A percentile compares a stretch with the other conserved stretches of the same genome.
Conservation (phyloP, 2,888 invertebrate genomes). For the Bibio marci region DNA sequence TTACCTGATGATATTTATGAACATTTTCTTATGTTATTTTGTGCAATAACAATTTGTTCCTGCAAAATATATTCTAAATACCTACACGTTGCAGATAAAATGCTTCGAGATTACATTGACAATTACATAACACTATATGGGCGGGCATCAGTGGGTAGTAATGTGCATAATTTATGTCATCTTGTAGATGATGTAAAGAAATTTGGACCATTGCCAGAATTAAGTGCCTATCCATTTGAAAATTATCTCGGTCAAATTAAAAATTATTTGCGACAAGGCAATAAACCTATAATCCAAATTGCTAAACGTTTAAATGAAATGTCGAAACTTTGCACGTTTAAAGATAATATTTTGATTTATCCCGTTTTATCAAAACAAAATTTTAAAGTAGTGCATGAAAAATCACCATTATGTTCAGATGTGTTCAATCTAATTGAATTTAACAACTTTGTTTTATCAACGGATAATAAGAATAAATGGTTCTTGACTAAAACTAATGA, state of each 20-base stretch:
- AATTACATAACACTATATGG: slow-evolving; percentile 8
- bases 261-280: slow-evolving; percentile 5
- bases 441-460: too few relatives aligned
- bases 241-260: slow-evolving; percentile 7
- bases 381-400: too few relatives aligned
- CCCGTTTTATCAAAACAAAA: too few relatives aligned
- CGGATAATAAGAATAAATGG: too few relatives aligned
- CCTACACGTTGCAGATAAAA: slow-evolving; percentile 1
- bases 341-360: too few relatives aligned
- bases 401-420: too few relatives aligned
- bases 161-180: slow-evolving; percentile 10
- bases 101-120: slow-evolving; percentile 8
- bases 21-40: slow-evolving; percentile 2
- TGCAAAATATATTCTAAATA: background rate
- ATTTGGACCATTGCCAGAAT: slow-evolving; percentile 7
- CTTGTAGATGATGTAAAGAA: slow-evolving; percentile 9
- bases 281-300: slow-evolving; percentile 8
- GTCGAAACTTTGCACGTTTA: too few relatives aligned
- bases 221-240: slow-evolving; percentile 8
- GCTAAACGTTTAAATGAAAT: slow-evolving; percentile 6
- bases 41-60: slow-evolving; percentile 1
- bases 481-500: too few relatives aligned
- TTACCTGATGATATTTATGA: background rate
- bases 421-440: too few relatives aligned
- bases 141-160: slow-evolving; percentile 7